Conservation (phyloP, 35 echinoderm and acorn worm species). For the Acanthaster planci region DNA sequence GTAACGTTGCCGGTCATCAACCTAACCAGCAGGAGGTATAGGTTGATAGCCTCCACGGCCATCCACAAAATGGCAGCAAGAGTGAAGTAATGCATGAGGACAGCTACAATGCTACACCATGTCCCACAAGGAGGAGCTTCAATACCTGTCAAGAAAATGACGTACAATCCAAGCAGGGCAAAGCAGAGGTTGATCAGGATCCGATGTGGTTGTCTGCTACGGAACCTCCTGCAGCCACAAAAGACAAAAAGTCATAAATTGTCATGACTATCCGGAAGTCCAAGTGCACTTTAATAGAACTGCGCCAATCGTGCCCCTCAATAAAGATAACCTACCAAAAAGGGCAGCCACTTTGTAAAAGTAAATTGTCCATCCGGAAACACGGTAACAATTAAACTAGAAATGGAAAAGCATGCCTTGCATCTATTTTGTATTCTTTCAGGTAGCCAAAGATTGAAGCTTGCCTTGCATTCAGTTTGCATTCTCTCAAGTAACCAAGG, state of each 20-base stretch:
- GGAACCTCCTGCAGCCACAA: slow-evolving; percentile 36
- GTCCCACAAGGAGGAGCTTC: neutral
- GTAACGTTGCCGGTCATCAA: slow-evolving; percentile 47
- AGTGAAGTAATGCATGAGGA: slow-evolving; percentile 58
- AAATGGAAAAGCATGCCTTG: too few species aligned
- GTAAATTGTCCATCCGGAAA: too few species aligned
- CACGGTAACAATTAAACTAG: too few species aligned
- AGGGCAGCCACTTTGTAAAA: too few species aligned
- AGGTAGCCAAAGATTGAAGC: too few species aligned
- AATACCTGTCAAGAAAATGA: slow-evolving; percentile 27
- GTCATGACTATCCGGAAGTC: too few species aligned
- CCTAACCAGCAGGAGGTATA: slow-evolving; percentile 56
- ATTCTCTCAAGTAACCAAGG: too few species aligned
- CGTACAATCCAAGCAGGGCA: slow-evolving; percentile 55
- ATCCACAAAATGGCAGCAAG: slow-evolving; percentile 61
- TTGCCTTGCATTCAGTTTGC: too few species aligned
- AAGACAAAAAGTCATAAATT: neutral
- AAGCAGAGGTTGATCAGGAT: slow-evolving; percentile 42
- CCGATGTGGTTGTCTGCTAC: slow-evolving; percentile 38
- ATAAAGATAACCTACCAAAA: too few species aligned
- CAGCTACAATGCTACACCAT: slow-evolving; percentile 41
- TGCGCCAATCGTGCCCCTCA: too few species aligned
- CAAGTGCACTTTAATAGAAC: too few species aligned
- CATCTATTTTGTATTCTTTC: too few species aligned
- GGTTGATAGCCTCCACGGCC: slow-evolving; percentile 53